phyloP scores from a whole-genome alignment of 2,888 invertebrate genomes.

The Dicyrtomina minuta region DNA sequence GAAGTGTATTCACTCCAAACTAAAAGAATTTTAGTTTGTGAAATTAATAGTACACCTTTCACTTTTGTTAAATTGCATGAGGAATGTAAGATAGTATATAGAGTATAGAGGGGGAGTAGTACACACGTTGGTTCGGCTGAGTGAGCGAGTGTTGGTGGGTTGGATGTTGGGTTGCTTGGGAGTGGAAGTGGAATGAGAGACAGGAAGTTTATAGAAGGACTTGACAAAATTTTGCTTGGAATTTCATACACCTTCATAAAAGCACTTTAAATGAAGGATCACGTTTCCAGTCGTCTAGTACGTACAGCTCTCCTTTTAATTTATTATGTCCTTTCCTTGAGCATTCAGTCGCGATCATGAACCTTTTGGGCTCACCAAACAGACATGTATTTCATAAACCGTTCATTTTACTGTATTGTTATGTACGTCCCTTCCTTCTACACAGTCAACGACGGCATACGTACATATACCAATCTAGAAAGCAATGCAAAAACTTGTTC shows the following conservation, averaged over 20 bases:
- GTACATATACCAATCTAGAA: not conserved
- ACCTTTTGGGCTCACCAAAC: not conserved
- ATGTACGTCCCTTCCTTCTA: too few relatives aligned
- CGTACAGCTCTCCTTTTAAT: constrained; percentile 12
- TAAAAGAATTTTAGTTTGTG: too few relatives aligned
- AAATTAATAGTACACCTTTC: too few relatives aligned
- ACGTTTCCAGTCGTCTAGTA: constrained; percentile 6
- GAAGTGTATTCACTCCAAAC: too few relatives aligned
- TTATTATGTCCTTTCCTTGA: constrained; percentile 20
- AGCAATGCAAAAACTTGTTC: too few relatives aligned
- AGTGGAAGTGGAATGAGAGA: not conserved
- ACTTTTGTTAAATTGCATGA: too few relatives aligned
- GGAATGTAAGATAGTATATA: too few relatives aligned
- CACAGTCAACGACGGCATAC: not conserved
- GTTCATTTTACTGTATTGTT: too few relatives aligned
- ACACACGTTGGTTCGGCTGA: too few relatives aligned
- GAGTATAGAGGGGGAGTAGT: too few relatives aligned
- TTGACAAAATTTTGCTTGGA: constrained; percentile 5
- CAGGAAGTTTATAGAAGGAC: not conserved
- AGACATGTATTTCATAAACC: too few relatives aligned
- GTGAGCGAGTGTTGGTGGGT: too few relatives aligned
- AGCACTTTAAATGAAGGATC: constrained; percentile 27
- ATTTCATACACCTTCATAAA: constrained; percentile 17
- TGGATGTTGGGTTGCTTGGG: not conserved
- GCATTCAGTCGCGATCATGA: constrained; percentile 1